Base-by-base conservation (phyloP, 2,888 invertebrate genomes). In the Gisinianus flammeolus region DNA sequence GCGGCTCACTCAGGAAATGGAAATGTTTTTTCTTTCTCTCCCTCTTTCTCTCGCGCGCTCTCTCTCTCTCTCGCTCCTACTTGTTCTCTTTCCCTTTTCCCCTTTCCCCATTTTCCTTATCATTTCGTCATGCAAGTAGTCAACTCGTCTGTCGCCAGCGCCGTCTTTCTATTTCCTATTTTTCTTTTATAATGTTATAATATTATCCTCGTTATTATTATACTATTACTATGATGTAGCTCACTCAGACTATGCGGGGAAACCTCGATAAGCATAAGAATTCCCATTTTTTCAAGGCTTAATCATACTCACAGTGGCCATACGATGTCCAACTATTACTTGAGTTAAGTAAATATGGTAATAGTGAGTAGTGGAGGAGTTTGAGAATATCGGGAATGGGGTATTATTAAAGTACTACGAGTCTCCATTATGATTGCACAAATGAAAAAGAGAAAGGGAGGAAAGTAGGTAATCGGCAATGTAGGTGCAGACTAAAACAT, bases 1-100 rank as follows among this genome's bases (percentile, higher is more conserved):
- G 71, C 52, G 71, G 26, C 56, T 71, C 30, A 56, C 54, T 71
- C 56, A 30, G 71, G 56, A 71, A 71, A 71, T 71, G 56, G 16
- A 69, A 69, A 30, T 54, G 24, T 24, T 44, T 71, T 54, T 30
- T 56, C 56, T 54, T 71, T 54, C 56, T 33, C 33, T 52, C 16
- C 26, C 10, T 8, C 69, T 44, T 24, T 22, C 69, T 24, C 44
- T 69, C 22, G 10, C 26, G 5, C 10, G 30, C 44, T 66, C 68
- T 33, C 24, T 68, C 22, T 22, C 44, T 19, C 70, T 68, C 26
- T 16, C n/a, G 69, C 19, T 24, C 26, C 68, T 19, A 19, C 30
- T 12, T 30, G 22, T 35, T 33, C 35, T 8, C 19, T 66, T 2
- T 62, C 16, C n/a, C 62, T 62, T 22, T 62, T 22, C 22, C 22